Evolutionary conservation across 2,113 vertebrate species (phyloP).

Genomic region (Rana temporaria): DNA sequence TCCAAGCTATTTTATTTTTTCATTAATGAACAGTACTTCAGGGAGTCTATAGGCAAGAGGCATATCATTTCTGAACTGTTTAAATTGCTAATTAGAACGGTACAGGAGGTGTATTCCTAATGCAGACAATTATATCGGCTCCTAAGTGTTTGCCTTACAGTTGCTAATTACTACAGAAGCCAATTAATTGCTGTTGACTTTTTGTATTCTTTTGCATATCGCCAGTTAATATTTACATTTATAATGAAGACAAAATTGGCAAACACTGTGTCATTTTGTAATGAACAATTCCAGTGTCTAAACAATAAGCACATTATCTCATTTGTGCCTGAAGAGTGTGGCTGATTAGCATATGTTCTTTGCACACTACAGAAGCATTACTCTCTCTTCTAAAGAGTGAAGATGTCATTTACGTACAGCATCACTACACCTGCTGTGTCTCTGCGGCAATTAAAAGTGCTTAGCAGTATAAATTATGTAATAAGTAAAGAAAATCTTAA

Average conservation of each 20-base stretch:
- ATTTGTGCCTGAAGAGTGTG: conserved; percentile 81
- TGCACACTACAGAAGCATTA: conserved; percentile 72
- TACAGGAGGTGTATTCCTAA: conserved; percentile 89
- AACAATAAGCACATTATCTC: conserved; percentile 88
- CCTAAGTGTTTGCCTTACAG: conserved; percentile 89
- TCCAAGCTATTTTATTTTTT: conserved; percentile 77
- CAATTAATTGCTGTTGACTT: conserved; percentile 93
- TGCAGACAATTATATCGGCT: conserved; percentile 84
- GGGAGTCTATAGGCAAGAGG: conserved; percentile 89
- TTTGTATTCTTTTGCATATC: conserved; percentile 90
- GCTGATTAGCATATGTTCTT: conserved; percentile 87
- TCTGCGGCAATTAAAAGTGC: conserved; percentile 66
- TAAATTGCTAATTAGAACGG: conserved; percentile 92
- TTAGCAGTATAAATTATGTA: conserved; percentile 63
- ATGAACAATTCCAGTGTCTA: conserved; percentile 89
- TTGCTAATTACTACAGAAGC: conserved; percentile 89
- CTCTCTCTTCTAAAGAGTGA: conserved; percentile 77
- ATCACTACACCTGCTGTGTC: conserved; percentile 69
- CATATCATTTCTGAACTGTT: conserved; percentile 91
- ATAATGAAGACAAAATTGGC: conserved; percentile 92
- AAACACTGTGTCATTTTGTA: conserved; percentile 91
- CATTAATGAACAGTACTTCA: conserved; percentile 91
- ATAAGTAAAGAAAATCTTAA: conserved; percentile 56
- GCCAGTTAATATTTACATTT: conserved; percentile 90
- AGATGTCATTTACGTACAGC: conserved; percentile 68